Percentiles rank a stretch among this genome's conserved stretches.
phyloP scores from a whole-genome alignment of 2,797 vertebrate species.

The Nannoperca obscura region DNA sequence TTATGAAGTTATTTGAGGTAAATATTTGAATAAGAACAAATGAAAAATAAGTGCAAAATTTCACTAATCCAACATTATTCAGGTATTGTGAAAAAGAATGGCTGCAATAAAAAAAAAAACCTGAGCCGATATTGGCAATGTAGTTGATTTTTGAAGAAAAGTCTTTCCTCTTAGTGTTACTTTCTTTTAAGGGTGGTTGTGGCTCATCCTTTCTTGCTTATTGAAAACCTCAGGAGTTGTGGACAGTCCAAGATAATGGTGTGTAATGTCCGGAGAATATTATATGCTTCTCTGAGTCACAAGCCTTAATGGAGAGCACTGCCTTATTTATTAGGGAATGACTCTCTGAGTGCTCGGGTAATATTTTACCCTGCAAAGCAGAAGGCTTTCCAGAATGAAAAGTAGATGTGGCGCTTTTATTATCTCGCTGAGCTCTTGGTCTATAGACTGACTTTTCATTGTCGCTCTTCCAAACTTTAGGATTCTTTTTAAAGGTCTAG shows the following conservation, averaged over 20 bases:
- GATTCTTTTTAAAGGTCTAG: constrained; percentile 39
- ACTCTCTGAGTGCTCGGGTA: constrained; percentile 63
- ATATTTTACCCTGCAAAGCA: constrained; percentile 60
- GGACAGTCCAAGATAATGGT: constrained; percentile 53
- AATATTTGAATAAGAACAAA: constrained; percentile 19
- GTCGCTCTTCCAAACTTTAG: constrained; percentile 32
- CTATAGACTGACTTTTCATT: constrained; percentile 40
- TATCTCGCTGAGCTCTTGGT: constrained; percentile 31
- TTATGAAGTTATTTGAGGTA: background rate
- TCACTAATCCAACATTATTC: background rate
- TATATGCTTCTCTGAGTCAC: constrained; percentile 63
- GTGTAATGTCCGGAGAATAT: constrained; percentile 71
- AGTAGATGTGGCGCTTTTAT: constrained; percentile 58
- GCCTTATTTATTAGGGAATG: constrained; percentile 72
- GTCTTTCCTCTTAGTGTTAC: background rate
- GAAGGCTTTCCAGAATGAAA: constrained; percentile 45
- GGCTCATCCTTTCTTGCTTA: constrained; percentile 22
- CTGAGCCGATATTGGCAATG: background rate
- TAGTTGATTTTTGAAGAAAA: background rate
- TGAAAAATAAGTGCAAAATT: constrained; percentile 6
- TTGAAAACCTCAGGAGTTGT: constrained; percentile 43
- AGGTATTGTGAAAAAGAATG: background rate
- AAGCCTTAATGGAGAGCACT: constrained; percentile 72
- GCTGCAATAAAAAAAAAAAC: background rate
- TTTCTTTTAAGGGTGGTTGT: background rate